A percentile compares a stretch with the other conserved stretches of the same genome.
These are phyloP conservation scores for Nezara viridula DNA, from an alignment of 2,888 invertebrate species.

Conservation along the genomic window DNA sequence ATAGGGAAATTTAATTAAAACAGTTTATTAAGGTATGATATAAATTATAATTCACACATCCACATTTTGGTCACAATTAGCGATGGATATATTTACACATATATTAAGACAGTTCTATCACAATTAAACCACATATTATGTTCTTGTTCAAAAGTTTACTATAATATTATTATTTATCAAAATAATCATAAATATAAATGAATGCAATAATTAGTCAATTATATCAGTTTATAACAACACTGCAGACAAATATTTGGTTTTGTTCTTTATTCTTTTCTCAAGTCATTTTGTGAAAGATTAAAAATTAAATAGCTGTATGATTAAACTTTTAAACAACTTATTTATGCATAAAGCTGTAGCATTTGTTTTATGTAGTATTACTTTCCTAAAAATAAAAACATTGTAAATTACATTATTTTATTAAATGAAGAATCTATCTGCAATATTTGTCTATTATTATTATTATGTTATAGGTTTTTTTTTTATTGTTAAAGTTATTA, in stretches of 20 bases:
- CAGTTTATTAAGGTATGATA: background rate
- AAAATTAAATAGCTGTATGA: background rate
- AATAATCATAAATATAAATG: background rate
- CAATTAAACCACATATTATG: conserved; percentile 16
- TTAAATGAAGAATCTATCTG: background rate
- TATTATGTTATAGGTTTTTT: background rate
- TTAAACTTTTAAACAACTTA: background rate
- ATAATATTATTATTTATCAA: background rate
- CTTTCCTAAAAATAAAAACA: background rate
- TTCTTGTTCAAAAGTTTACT: background rate
- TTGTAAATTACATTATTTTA: background rate
- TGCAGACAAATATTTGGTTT: background rate
- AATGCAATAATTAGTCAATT: background rate
- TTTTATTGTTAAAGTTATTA: background rate
- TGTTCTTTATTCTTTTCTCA: background rate
- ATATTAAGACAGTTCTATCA: conserved; percentile 10
- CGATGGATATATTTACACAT: background rate
- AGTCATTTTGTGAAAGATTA: background rate
- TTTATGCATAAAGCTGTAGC: background rate
- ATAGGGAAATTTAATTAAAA: background rate
- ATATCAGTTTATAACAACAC: background rate
- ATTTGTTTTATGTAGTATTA: background rate
- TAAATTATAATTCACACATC: conserved; percentile 3
- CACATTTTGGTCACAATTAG: background rate
- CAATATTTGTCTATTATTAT: background rate